These are phyloP conservation scores for Acleris laterana DNA, from an alignment of 2,888 invertebrate genomes.

Conservation along the genomic window DNA sequence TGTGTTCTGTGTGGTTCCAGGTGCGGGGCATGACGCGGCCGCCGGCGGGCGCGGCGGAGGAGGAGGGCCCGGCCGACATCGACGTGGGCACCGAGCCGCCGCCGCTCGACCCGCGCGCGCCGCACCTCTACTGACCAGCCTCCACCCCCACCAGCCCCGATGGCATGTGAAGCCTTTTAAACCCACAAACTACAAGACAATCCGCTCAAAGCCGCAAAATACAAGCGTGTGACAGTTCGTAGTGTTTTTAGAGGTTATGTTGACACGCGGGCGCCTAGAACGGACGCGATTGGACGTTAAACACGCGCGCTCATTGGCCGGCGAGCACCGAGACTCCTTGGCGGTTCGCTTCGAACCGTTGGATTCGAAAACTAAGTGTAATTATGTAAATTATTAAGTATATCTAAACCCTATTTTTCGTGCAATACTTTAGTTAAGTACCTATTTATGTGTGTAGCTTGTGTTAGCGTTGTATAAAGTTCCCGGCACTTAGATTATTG, in stretches of 20 bases:
- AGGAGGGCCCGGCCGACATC: constrained; percentile 76
- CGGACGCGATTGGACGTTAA: constrained; percentile 17
- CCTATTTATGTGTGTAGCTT: constrained; percentile 78
- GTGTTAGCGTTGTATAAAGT: constrained; percentile 72
- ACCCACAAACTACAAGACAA: too few species aligned
- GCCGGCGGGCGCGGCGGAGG: constrained; percentile 53
- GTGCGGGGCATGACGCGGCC: constrained; percentile 65
- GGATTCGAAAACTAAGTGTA: constrained; percentile 60
- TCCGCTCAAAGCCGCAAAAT: too few species aligned
- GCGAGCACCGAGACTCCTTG: constrained; percentile 12
- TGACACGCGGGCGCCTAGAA: too few species aligned
- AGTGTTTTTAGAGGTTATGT: too few species aligned
- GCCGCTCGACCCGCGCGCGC: constrained; percentile 56
- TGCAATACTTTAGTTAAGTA: constrained; percentile 83
- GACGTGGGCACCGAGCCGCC: constrained; percentile 80
- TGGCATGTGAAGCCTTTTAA: constrained; percentile 8
- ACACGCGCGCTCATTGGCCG: constrained; percentile 32
- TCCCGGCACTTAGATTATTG: constrained; percentile 46
- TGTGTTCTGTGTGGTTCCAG: constrained; percentile 48
- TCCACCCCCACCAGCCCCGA: constrained; percentile 9
- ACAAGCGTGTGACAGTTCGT: too few species aligned
- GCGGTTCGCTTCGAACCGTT: constrained; percentile 39
- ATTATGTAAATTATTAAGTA: constrained; percentile 76
- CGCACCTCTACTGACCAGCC: constrained; percentile 50
- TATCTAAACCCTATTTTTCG: constrained; percentile 69